Evolutionary conservation across 2,113 vertebrate species (phyloP).

Genomic region (Periophthalmus modestus): DNA sequence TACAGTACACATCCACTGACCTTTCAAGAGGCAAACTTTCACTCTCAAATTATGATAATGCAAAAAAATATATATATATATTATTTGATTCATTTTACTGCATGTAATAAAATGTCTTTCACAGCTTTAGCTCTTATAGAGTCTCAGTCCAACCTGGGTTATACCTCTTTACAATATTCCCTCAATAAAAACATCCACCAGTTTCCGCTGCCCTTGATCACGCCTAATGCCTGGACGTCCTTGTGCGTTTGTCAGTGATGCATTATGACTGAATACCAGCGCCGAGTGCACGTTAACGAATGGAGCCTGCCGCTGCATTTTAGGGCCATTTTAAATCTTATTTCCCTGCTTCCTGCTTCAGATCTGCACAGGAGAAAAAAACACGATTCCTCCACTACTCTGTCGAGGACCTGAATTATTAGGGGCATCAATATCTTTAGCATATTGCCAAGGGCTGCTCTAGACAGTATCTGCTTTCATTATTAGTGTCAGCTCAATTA

Average conservation of each 20-base stretch:
- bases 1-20: too few species aligned
- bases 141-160: not conserved
- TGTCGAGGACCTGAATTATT: slow-evolving; percentile 88
- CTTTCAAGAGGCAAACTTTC: not conserved
- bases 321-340: slow-evolving; percentile 70
- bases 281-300: slow-evolving; percentile 54
- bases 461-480: slow-evolving; percentile 96
- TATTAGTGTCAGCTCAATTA: slow-evolving; percentile 99
- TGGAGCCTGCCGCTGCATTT: slow-evolving; percentile 47
- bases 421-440: slow-evolving; percentile 97
- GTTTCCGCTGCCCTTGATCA: slow-evolving; percentile 36
- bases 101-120: not conserved
- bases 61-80: not conserved
- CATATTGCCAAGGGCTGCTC: slow-evolving; percentile 88
- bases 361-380: slow-evolving; percentile 50
- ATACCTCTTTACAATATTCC: slow-evolving; percentile 17
- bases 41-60: not conserved
- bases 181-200: slow-evolving; percentile 19
- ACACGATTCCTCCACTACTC: slow-evolving; percentile 57
- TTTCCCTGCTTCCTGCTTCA: slow-evolving; percentile 62
- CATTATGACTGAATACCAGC: slow-evolving; percentile 47
- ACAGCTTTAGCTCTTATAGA: not conserved
- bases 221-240: slow-evolving; percentile 40
- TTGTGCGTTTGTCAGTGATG: slow-evolving; percentile 46
- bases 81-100: not conserved